Evolutionary conservation across 2,888 invertebrate genomes (phyloP), one percentile per base, ranked within the genome.

Genomic region (Drosophila mimica): DNA sequence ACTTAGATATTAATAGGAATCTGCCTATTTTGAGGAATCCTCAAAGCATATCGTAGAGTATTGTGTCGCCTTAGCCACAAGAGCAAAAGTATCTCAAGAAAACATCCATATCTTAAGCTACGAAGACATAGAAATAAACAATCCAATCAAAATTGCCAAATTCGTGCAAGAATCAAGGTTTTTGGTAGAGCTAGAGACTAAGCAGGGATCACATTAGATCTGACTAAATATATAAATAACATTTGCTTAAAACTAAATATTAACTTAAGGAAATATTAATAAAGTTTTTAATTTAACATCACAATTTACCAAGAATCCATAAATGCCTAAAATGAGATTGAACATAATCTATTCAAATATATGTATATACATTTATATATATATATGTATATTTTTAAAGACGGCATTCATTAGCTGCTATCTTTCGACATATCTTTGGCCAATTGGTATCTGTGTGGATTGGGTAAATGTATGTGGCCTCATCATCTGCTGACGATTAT

Each of bases 401-500:
- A 20, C 17, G 20, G 28, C 28, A 28, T 46, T 48, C 30, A n/a
- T 13, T n/a, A 52, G 25, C 5, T 38, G 28, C 20, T 7, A 28
- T 25, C 54, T 20, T 25, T 25, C 25, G 25, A 25, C 25, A 25
- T 25, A 25, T 25, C 25, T 2, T 25, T 25, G 25, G 25, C 25
- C 25, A 25, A 28, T 49, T 33, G 17, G 36, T 59, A 28, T 70
- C 28, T 40, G 33, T 56, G 43, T 71, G 52, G 54, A 60, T 68
- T 68, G 64, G 33, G 25, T 38, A 57, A 63, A n/a, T 57, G 25
- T 36, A 34, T 28, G 48, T 13, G 46, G 59, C 59, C 56, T 62
- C 28, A 52, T 48, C 53, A 67, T 33, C 76, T 48, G 62, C 36
- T 63, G 54, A 59, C 65, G 61, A 57, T 56, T 58, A 46, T 65